phyloP scores from a whole-genome alignment of 2,797 vertebrate species.

The Erpetoichthys calabaricus region DNA sequence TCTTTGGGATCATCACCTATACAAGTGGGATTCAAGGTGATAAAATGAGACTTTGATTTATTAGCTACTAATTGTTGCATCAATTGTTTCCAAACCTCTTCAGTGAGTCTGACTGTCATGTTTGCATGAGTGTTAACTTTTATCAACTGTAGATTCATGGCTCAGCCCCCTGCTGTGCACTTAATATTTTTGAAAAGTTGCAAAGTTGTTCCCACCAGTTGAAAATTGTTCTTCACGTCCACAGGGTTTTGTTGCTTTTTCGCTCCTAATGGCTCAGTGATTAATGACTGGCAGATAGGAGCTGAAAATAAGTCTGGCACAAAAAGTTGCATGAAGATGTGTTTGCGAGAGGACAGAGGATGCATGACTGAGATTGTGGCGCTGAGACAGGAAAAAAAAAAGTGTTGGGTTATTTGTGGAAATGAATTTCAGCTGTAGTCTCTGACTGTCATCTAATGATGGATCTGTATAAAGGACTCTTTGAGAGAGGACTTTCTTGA shows the following conservation, averaged over 20 bases:
- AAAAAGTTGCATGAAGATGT: conserved; percentile 27
- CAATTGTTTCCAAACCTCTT: conserved; percentile 43
- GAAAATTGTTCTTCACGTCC: conserved; percentile 45
- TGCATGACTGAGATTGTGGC: conserved; percentile 50
- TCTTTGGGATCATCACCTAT: conserved; percentile 11
- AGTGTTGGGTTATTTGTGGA: conserved; percentile 57
- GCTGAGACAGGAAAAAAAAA: conserved; percentile 40
- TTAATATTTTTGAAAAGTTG: conserved; percentile 52
- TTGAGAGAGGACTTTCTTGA: too few species aligned
- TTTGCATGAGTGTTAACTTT: conserved; percentile 55
- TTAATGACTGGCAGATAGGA: conserved; percentile 45
- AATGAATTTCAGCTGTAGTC: conserved; percentile 50
- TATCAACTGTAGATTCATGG: conserved; percentile 49
- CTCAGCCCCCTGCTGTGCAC: conserved; percentile 29
- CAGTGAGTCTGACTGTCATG: conserved; percentile 51
- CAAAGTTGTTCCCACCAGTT: conserved; percentile 57
- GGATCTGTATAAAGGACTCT: conserved; percentile 32
- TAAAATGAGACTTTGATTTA: conserved; percentile 52
- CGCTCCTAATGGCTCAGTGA: conserved; percentile 48
- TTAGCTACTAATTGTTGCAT: conserved; percentile 61
- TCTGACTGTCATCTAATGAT: conserved; percentile 51
- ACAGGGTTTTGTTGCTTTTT: conserved; percentile 42
- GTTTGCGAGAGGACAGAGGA: conserved; percentile 36
- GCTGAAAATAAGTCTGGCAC: conserved; percentile 56
- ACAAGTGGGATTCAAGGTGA: conserved; percentile 33